Evolutionary conservation across 2,888 invertebrate species (phyloP).

Genomic region (Mythimna ferrago): DNA sequence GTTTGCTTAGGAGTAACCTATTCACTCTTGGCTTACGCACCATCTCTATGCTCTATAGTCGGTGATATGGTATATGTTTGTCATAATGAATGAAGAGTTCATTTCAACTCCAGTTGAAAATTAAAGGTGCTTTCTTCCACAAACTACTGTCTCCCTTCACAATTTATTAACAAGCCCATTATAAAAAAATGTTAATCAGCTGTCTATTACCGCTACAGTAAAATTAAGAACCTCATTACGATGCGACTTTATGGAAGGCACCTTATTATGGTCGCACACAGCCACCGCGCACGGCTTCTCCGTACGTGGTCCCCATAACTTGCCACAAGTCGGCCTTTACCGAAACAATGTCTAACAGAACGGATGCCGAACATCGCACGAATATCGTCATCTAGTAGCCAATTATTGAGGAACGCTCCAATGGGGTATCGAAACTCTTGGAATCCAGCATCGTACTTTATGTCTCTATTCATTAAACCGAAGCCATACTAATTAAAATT

Average conservation of each 20-base stretch:
- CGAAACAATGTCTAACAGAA: conserved; percentile 69
- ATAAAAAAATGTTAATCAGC: conserved; percentile 48
- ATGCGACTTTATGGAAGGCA: conserved; percentile 39
- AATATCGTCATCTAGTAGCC: conserved; percentile 82
- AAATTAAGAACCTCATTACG: conserved; percentile 62
- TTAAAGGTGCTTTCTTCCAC: neutral
- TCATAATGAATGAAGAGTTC: too few relatives aligned
- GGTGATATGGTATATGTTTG: too few relatives aligned
- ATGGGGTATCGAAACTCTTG: conserved; percentile 72
- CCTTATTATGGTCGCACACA: conserved; percentile 48
- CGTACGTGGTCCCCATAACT: conserved; percentile 62
- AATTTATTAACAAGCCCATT: conserved; percentile 3
- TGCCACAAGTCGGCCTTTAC: conserved; percentile 53
- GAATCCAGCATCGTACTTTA: conserved; percentile 76
- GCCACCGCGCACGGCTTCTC: conserved; percentile 57
- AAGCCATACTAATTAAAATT: conserved; percentile 84
- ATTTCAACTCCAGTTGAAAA: neutral
- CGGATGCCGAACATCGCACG: conserved; percentile 74
- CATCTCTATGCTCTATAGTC: too few relatives aligned
- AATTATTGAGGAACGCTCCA: conserved; percentile 81
- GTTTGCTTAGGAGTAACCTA: too few relatives aligned
- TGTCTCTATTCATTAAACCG: conserved; percentile 85
- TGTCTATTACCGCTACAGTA: conserved; percentile 44
- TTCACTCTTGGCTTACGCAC: too few relatives aligned
- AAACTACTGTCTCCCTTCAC: neutral